Evolutionary conservation across 2,797 vertebrate species (phyloP).

Genomic region (Gila robusta): DNA sequence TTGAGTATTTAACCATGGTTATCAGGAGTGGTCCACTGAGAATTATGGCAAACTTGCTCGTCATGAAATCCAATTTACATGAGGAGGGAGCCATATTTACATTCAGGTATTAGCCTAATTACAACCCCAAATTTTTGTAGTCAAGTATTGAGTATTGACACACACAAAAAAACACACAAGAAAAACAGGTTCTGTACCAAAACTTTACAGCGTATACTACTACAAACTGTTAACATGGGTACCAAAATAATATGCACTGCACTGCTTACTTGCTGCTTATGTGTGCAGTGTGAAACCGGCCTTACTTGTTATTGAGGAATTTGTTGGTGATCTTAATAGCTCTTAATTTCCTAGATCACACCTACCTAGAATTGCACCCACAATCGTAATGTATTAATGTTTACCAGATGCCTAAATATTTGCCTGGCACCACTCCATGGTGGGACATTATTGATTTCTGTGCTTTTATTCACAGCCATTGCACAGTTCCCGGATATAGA

Average conservation of each 20-base stretch:
- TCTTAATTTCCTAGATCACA: background rate
- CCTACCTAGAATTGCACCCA: background rate
- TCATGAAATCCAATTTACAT: background rate
- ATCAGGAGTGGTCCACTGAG: background rate
- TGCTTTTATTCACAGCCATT: constrained; percentile 81
- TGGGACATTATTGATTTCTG: background rate
- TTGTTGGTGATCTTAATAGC: constrained; percentile 1
- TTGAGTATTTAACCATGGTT: background rate
- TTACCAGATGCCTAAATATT: background rate
- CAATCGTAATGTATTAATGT: background rate
- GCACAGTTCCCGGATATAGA: constrained; percentile 95
- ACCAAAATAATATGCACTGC: background rate
- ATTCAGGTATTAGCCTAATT: background rate
- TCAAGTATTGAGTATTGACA: background rate
- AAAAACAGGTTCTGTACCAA: background rate
- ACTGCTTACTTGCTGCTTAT: background rate
- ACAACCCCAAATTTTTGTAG: background rate
- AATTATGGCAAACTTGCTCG: background rate
- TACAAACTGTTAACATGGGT: background rate
- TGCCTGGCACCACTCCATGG: background rate
- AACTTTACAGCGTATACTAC: background rate
- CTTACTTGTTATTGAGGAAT: constrained; percentile 16
- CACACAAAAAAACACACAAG: background rate
- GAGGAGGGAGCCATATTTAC: background rate
- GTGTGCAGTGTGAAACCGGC: background rate